Conservation (phyloP, 2,888 invertebrate genomes). For the Dichetophora obliterata region DNA sequence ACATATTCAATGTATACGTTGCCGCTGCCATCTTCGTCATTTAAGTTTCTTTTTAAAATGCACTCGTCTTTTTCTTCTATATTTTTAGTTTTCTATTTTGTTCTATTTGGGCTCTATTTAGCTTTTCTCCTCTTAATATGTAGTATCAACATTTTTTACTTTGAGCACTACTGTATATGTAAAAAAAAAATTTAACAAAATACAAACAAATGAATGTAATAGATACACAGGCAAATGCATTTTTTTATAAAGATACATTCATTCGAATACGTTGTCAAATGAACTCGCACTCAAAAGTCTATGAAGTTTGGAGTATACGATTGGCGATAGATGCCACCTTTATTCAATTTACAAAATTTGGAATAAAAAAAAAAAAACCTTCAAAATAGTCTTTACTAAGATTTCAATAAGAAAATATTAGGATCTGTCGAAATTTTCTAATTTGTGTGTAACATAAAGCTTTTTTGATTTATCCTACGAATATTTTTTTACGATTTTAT, state of each 20-base stretch:
- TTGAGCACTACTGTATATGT: not conserved
- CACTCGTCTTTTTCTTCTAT: not conserved
- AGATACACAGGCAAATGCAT: constrained; percentile 30
- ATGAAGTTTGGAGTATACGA: not conserved
- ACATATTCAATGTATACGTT: constrained; percentile 1
- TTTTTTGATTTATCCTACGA: no score
- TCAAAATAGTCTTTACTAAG: no score
- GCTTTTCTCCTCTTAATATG: constrained; percentile 18
- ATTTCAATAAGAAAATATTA: no score
- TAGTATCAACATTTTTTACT: not conserved
- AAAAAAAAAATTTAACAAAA: constrained; percentile 7
- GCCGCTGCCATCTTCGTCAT: not conserved
- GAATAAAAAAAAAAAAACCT: no score
- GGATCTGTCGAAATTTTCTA: no score
- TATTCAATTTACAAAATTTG: not conserved
- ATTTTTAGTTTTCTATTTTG: constrained; percentile 4
- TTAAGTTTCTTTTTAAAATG: not conserved
- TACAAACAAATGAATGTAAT: constrained; percentile 22
- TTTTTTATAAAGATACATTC: constrained; percentile 23
- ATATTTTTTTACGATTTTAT: no score
- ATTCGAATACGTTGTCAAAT: not conserved
- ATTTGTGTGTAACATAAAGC: no score
- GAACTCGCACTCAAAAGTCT: not conserved
- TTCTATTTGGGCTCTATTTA: not conserved
- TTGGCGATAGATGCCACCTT: not conserved